These are phyloP conservation scores for Polypedilum vanderplanki DNA, from an alignment of 1,140 invertebrate genomes.

Conservation along the genomic window DNA sequence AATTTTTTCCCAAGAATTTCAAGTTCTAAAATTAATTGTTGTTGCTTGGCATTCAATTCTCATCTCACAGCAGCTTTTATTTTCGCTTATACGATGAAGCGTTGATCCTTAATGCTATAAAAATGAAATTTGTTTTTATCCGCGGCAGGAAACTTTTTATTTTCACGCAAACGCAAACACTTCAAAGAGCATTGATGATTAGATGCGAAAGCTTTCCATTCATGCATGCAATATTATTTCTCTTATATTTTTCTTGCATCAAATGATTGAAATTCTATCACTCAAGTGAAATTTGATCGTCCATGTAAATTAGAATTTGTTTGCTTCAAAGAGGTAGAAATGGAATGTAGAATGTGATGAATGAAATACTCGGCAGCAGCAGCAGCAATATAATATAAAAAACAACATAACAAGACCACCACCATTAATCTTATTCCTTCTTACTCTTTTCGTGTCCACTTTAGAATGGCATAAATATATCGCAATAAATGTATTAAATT, in stretches of 20 bases:
- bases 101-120: neutral
- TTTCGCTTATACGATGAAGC: neutral
- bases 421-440: constrained; percentile 20
- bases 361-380: neutral
- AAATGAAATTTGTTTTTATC: neutral
- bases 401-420: constrained; percentile 9
- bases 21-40: constrained; percentile 26
- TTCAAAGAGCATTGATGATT: constrained; percentile 4
- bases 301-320: neutral
- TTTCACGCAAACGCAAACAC: neutral
- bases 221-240: constrained; percentile 9
- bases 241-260: neutral
- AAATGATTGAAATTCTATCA: constrained; percentile 6
- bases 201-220: neutral
- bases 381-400: neutral
- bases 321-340: neutral
- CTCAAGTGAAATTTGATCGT: neutral
- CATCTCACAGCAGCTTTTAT: neutral
- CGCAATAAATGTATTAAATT: constrained; percentile 17
- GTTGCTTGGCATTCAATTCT: neutral
- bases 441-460: neutral
- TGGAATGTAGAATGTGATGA: neutral
- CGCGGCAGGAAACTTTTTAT: neutral
- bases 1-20: constrained; percentile 17
- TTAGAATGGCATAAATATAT: constrained; percentile 16